Evolutionary conservation across 2,888 invertebrate species (phyloP).

Genomic region (Polyommatus icarus): DNA sequence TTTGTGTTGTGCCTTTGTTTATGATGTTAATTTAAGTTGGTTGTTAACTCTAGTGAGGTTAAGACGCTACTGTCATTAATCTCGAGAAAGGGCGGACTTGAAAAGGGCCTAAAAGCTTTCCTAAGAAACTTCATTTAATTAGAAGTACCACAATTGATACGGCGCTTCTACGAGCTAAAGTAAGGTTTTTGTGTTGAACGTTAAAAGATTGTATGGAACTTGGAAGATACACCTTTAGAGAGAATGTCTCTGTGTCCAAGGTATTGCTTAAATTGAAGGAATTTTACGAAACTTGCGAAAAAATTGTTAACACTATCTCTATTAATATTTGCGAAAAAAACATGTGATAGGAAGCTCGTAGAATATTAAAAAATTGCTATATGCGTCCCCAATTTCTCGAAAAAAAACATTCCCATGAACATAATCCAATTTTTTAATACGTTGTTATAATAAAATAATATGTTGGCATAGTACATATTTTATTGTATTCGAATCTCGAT

Average conservation of each 20-base stretch:
- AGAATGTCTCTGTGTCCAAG: no score
- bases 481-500: neutral
- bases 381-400: no score
- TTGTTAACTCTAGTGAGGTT: constrained; percentile 39
- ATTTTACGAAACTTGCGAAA: no score
- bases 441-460: no score
- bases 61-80: constrained; percentile 67
- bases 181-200: neutral
- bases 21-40: constrained; percentile 28
- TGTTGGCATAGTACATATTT: neutral
- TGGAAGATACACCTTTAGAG: neutral
- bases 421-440: neutral
- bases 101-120: constrained; percentile 40
- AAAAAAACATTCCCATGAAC: no score
- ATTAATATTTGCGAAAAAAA: no score
- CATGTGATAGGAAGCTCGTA: no score
- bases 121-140: constrained; percentile 28
- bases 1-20: constrained; percentile 5
- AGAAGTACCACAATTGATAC: constrained; percentile 20
- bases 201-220: neutral
- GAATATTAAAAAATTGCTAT: no score
- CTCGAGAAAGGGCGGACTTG: constrained; percentile 61
- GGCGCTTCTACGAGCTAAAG: neutral
- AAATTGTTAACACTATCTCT: no score
- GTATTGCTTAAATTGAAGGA: no score